Base-by-base conservation (phyloP, 2,888 invertebrate species). In the Stenichneumon culpator region DNA sequence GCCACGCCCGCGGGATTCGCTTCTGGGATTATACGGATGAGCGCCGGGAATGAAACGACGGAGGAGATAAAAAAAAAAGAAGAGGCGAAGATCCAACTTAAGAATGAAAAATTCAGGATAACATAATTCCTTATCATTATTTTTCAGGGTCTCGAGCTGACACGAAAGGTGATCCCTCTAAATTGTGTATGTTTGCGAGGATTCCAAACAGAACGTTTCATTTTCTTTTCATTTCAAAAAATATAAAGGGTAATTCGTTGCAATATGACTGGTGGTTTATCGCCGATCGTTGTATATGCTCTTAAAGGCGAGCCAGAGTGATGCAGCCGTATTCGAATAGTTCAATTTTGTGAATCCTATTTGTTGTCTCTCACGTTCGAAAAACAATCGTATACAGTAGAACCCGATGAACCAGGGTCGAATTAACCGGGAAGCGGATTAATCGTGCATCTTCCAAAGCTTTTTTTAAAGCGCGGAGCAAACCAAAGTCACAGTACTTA, bases 1-100 rank as follows among this genome's bases (percentile, higher is more conserved):
- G 75, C 70, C 81, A 73, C 84, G 73, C 84, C 84, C 83, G 63
- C 28, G 32, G 63, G 63, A 63, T 36, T 54, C 75, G 75, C 77
- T 77, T 68, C 50, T 57, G 72, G 84, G 84, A 84, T 84, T 84
- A 84, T 77, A 77, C 65, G 72, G 79, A 80, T 65, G 63, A 75
- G 60, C 72, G 63, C 50, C 65, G 52, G n/a, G 75, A 65, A 52
- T 72, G 39, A 69, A 63, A 67, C 65, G 74, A 63, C 25, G 39
- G 32, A 69, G n/a, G 44, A n/a, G 39, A 57, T 28, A 19, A 74
- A 67, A 74, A 80, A 25, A n/a, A 44, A 28, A n/a, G 19, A 36
- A 16, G 16, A 14, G 16, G 39, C 63, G 39, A 63, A 32, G 39
- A 39, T 28, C 25, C 74, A 14, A 65, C 39, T 36, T 44, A 67